Conservation (phyloP, 1,140 invertebrate species). For the Dendrolimus kikuchii region DNA sequence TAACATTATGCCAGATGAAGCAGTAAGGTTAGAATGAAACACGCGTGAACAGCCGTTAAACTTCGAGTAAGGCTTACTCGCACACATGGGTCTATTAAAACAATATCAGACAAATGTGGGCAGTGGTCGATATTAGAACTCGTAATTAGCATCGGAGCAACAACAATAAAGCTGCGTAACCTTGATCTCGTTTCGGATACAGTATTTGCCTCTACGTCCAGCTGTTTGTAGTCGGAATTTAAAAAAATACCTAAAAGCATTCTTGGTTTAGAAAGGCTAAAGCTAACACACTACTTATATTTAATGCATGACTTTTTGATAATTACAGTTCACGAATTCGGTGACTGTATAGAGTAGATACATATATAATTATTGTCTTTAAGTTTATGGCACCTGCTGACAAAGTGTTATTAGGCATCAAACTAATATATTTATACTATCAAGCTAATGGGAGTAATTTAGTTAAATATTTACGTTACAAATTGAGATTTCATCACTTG, state of each 20-base stretch:
- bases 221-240: slow-evolving; percentile 27
- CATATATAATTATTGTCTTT: slow-evolving; percentile 11
- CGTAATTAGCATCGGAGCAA: slow-evolving; percentile 38
- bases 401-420: slow-evolving; percentile 6
- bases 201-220: slow-evolving; percentile 27
- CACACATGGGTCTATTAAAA: no score
- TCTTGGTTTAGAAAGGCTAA: slow-evolving; percentile 14
- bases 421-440: slow-evolving; percentile 11
- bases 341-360: not conserved
- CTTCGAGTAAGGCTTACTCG: no score
- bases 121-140: slow-evolving; percentile 28
- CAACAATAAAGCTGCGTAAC: slow-evolving; percentile 42
- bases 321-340: slow-evolving; percentile 5
- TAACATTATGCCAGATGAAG: not conserved
- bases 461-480: slow-evolving; percentile 16
- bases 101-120: not conserved
- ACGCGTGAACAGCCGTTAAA: no score
- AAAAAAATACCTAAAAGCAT: slow-evolving; percentile 18
- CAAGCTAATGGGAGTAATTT: slow-evolving; percentile 21
- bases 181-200: slow-evolving; percentile 49
- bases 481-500: slow-evolving; percentile 21
- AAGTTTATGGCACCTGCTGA: slow-evolving; percentile 5
- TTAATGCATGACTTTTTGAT: slow-evolving; percentile 5
- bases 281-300: slow-evolving; percentile 1
- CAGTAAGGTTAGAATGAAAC: not conserved